Conservation (phyloP, 2,888 invertebrate species). For the Pseudococcus longispinus region DNA sequence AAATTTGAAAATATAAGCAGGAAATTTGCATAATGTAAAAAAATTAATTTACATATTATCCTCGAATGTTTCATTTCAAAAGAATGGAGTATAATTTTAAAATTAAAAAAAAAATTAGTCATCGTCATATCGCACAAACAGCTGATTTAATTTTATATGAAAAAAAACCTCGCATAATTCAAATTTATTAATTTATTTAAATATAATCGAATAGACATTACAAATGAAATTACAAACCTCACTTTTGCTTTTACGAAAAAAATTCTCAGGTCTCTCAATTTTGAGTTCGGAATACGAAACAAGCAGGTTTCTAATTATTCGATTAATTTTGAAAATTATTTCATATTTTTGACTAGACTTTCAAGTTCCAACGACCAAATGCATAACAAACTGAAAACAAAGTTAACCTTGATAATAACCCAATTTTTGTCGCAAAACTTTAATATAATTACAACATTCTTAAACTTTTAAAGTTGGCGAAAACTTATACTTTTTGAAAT, state of each 20-base stretch:
- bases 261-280: not conserved
- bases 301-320: not conserved
- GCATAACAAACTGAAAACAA: conserved; percentile 47
- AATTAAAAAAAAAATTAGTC: too few species aligned
- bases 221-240: not conserved
- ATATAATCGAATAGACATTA: not conserved
- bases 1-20: too few species aligned
- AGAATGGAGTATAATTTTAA: too few species aligned
- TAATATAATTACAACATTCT: conserved; percentile 54
- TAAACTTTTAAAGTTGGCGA: conserved; percentile 51
- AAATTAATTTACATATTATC: too few species aligned
- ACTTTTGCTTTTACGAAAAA: not conserved
- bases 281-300: not conserved
- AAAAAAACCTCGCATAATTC: not conserved
- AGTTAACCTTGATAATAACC: conserved; percentile 57
- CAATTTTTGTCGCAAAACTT: conserved; percentile 55
- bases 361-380: not conserved
- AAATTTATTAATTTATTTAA: not conserved
- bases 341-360: conserved; percentile 36
- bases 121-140: not conserved
- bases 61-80: too few species aligned
- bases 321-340: conserved; percentile 19
- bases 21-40: too few species aligned
- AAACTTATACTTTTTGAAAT: conserved; percentile 53
- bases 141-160: not conserved